Evolutionary conservation across 2,888 invertebrate species (phyloP), one percentile per base, ranked within the genome.

Genomic region (Ormyrus nitidulus): DNA sequence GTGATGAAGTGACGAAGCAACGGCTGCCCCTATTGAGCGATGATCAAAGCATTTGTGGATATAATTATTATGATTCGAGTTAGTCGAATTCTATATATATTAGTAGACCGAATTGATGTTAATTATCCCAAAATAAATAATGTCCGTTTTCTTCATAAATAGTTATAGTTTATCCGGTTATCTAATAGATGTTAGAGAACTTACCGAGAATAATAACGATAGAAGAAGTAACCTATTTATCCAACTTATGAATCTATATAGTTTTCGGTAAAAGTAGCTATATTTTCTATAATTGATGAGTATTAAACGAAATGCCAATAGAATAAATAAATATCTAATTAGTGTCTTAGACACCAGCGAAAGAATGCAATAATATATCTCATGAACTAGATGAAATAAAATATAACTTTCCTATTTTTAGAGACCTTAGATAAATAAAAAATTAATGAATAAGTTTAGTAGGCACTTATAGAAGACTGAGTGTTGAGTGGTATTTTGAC

Each of bases 401-500:
- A 71, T 54, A 46, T 13, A 53, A 58, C 13, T 19, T 77, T 53
- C 71, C 49, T 7, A 68, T 10, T 19, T 19, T 74, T 77, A 77
- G 74, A 19, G 5, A 77, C 49, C 49, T 34, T 69, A 76, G 56
- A 72, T 53, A 72, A 53, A 71, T 68, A 64, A 59, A 53, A 19
- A 44, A 69, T 49, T 61, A 64, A 75, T 62, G 11, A 75, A 69
- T 68, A 68, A 79, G 19, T 56, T 73, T 77, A 71, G 78, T 80
- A 80, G 82, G 65, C 74, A 76, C 70, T 77, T 75, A 69, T 79
- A 76, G 77, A 83, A 58, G 77, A 75, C 64, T 80, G 79, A 77
- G 75, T 83, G 77, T 80, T 83, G 74, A 77, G 64, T 81, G 82
- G 73, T 77, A 81, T 71, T 74, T 65, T 76, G 69, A 82, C 72